Evolutionary conservation across 2,888 invertebrate genomes (phyloP).

Genomic region (Allacma fusca): DNA sequence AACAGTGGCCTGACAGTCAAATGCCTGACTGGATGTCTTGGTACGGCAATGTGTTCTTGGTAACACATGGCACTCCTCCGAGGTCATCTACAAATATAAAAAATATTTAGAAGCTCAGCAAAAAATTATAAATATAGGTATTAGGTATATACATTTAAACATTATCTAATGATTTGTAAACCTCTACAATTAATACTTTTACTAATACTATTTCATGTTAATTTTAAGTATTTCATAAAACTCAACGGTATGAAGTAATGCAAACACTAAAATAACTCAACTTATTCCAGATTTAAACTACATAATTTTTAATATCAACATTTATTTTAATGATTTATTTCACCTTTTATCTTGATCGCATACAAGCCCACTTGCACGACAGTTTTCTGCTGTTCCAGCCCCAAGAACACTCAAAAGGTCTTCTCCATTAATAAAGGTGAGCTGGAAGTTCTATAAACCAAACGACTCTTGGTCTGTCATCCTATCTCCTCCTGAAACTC

Average conservation of each 20-base stretch:
- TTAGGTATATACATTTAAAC: no score
- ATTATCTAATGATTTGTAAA: no score
- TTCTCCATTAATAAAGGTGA: slow-evolving; percentile 51
- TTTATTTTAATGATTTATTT: no score
- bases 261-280: no score
- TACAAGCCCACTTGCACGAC: slow-evolving; percentile 54
- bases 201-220: no score
- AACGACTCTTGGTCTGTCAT: slow-evolving; percentile 47
- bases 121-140: slow-evolving; percentile 10
- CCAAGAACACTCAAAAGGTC: slow-evolving; percentile 49
- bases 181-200: no score
- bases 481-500: slow-evolving; percentile 58
- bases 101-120: not conserved
- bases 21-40: no score
- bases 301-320: no score
- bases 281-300: no score
- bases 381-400: slow-evolving; percentile 26
- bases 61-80: slow-evolving; percentile 70
- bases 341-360: slow-evolving; percentile 54
- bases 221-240: no score
- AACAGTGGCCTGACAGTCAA: slow-evolving; percentile 67
- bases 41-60: slow-evolving; percentile 77
- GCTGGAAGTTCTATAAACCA: slow-evolving; percentile 15
- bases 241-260: no score
- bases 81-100: slow-evolving; percentile 48